Conservation (phyloP, 2,888 invertebrate genomes). For the Coenonympha glycerion region DNA sequence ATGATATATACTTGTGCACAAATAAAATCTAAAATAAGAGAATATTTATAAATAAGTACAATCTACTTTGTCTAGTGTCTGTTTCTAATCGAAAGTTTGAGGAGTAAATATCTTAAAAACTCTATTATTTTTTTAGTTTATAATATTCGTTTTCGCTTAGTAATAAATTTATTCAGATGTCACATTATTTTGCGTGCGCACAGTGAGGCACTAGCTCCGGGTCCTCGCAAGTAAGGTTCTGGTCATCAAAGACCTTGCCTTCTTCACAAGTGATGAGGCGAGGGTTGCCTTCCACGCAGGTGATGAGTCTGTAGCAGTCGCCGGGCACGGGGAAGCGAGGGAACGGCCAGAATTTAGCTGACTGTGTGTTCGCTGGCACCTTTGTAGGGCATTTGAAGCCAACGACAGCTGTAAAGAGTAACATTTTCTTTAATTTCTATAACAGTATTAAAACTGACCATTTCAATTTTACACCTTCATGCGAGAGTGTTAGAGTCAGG, state of each 20-base stretch:
- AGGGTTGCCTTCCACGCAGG: constrained; percentile 93
- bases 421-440: background rate
- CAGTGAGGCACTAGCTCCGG: constrained; percentile 78
- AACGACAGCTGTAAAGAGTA: constrained; percentile 81
- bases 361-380: constrained; percentile 85
- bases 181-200: constrained; percentile 50
- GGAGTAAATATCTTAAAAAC: background rate
- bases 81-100: background rate
- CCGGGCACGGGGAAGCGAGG: constrained; percentile 92
- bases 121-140: background rate
- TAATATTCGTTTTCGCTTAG: constrained; percentile 47
- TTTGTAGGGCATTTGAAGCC: constrained; percentile 94
- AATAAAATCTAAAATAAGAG: too few relatives aligned
- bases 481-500: too few relatives aligned
- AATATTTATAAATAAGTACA: too few relatives aligned
- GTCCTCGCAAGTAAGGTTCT: constrained; percentile 88
- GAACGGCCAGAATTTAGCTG: constrained; percentile 94
- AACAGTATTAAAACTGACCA: background rate
- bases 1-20: too few relatives aligned
- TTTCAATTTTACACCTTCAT: background rate
- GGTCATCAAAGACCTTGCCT: constrained; percentile 89
- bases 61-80: background rate
- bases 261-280: constrained; percentile 91
- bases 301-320: constrained; percentile 90
- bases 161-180: constrained; percentile 32